These are phyloP conservation scores for Nycticryphes semicollaris DNA, from an alignment of 2,113 vertebrate species.

Conservation along the genomic window DNA sequence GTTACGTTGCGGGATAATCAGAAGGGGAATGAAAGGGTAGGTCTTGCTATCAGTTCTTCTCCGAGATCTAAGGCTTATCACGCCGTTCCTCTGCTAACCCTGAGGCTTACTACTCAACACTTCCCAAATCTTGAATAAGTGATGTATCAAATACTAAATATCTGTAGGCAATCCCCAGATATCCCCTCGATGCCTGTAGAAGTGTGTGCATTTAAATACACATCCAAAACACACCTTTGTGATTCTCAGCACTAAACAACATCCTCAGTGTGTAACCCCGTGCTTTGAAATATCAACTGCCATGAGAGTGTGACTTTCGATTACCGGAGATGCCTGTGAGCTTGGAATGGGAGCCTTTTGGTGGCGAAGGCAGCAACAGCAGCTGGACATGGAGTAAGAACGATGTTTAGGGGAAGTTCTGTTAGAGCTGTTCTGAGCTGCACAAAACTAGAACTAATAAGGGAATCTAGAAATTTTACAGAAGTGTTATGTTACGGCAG, in stretches of 20 bases:
- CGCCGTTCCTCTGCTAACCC: slow-evolving; percentile 33
- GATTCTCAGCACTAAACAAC: background rate
- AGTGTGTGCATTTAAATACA: background rate
- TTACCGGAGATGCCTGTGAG: background rate
- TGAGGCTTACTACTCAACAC: slow-evolving; percentile 40
- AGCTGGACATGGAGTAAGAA: background rate
- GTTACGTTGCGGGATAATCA: background rate
- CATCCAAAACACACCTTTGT: background rate
- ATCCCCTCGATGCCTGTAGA: background rate
- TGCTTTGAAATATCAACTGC: background rate
- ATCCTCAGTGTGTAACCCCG: background rate
- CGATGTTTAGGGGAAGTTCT: background rate
- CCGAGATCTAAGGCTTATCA: slow-evolving; percentile 51
- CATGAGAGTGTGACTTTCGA: background rate
- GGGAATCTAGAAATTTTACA: background rate
- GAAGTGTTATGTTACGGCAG: background rate
- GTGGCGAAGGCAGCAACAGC: background rate
- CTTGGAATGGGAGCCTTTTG: background rate
- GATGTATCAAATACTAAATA: slow-evolving; percentile 53
- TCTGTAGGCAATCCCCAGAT: slow-evolving; percentile 34
- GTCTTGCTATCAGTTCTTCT: slow-evolving; percentile 24
- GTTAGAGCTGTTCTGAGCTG: background rate
- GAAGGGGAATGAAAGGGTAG: background rate
- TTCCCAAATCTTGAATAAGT: slow-evolving; percentile 29
- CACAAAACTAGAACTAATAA: background rate